Evolutionary conservation across 2,888 invertebrate genomes (phyloP), one percentile per base, ranked within the genome.

Genomic region (Mystacides longicornis): DNA sequence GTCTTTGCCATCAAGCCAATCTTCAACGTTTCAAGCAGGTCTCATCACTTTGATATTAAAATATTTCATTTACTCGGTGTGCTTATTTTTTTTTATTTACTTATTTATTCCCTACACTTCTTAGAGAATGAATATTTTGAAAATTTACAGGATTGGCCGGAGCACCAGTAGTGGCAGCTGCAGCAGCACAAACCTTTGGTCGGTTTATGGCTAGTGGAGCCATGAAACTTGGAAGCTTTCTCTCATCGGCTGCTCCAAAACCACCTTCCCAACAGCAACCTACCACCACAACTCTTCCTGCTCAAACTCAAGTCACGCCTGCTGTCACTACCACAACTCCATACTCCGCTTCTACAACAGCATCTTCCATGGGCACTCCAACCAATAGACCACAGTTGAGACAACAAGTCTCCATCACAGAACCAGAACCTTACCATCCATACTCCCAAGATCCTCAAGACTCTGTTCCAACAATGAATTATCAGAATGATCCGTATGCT

Each of bases 191-290:
- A 51, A 75, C 75, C 2, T 67, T 77, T 62, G 77, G 76, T n/a
- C 74, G 73, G 4, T 67, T 77, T 31, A 73, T 77, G 72, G 74
- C 75, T 2, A 77, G 76, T 55, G 75, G 77, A 58, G 77, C 77
- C 14, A 76, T 77, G 60, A 77, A 72, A 62, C 66, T 78, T 14
- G 77, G 77, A 14, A 77, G 74, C 62, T 70, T 78, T 47, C 74
- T 77, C 51, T 77, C 77, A 42, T 74, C 77, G 20, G 77, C 77
- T 1, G 75, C 77, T 4, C 75, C 77, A 2, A 56, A 52, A 16
- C 23, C 48, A 9, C 54, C 54, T 1, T n/a, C n/a, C n/a, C n/a
- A n/a, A n/a, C n/a, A n/a, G n/a, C 18, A 3, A 7, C 37, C 37
- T 3, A 16, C 14, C 3, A 14, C 37, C 3, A 55, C 64, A 22